phyloP scores from a whole-genome alignment of 2,797 vertebrate species.

The Tarsius wallacei region DNA sequence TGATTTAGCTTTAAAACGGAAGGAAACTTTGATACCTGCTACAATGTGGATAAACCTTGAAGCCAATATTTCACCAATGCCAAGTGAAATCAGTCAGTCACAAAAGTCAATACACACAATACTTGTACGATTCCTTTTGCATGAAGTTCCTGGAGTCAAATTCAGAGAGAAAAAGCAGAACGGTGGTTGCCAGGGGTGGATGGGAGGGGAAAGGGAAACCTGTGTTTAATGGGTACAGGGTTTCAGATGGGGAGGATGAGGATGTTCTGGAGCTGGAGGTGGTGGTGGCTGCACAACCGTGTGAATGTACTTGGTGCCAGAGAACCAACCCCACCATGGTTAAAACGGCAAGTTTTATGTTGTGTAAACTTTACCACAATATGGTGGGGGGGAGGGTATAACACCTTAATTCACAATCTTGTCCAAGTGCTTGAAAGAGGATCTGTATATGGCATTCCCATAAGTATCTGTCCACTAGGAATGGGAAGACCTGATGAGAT shows the following conservation, averaged over 20 bases:
- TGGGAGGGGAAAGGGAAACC: too few species aligned
- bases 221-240: not conserved
- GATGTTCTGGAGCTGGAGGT: not conserved
- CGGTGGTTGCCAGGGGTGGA: too few species aligned
- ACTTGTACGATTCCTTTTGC: not conserved
- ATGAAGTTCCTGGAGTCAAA: not conserved
- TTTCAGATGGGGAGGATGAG: too few species aligned
- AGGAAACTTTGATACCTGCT: not conserved
- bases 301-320: not conserved
- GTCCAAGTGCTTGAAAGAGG: not conserved
- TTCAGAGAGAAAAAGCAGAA: not conserved
- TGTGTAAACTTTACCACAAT: not conserved
- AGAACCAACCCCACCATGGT: not conserved
- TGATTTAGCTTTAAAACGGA: not conserved
- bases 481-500: not conserved
- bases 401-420: not conserved
- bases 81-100: not conserved
- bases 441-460: not conserved
- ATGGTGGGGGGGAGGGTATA: rapidly evolving
- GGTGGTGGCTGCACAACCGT: rapidly evolving
- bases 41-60: not conserved
- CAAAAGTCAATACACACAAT: not conserved
- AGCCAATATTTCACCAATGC: not conserved
- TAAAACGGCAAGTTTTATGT: rapidly evolving
- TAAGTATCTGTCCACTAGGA: not conserved